phyloP scores from a whole-genome alignment of 2,888 invertebrate species.

The Heliconius cydno region DNA sequence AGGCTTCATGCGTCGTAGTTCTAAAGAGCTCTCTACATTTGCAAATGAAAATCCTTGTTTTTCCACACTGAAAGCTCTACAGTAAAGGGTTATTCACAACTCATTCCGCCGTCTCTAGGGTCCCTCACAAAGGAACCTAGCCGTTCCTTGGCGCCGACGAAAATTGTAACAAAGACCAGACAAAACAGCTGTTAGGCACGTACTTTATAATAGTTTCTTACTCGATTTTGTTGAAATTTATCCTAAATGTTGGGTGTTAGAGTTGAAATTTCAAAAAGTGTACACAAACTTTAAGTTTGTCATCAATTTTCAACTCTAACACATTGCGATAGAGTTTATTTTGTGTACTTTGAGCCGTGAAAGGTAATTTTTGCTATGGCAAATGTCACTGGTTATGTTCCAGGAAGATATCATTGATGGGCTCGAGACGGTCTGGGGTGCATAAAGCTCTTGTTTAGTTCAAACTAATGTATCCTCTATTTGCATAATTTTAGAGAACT shows the following conservation, averaged over 20 bases:
- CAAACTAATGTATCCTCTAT: conserved; percentile 24
- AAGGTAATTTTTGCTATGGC: conserved; percentile 48
- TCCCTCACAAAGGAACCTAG: conserved; percentile 44
- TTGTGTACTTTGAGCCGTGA: conserved; percentile 24
- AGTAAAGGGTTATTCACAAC: conserved; percentile 42
- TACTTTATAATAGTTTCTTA: conserved; percentile 48
- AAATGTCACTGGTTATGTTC: conserved; percentile 53
- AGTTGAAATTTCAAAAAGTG: conserved; percentile 25
- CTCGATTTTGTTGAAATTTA: conserved; percentile 38
- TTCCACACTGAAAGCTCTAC: conserved; percentile 38
- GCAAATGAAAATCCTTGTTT: conserved; percentile 44
- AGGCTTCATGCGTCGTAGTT: conserved; percentile 12
- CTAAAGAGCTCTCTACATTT: conserved; percentile 37
- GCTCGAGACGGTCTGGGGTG: conserved; percentile 61
- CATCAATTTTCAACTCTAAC: conserved; percentile 33
- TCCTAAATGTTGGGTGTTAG: conserved; percentile 34
- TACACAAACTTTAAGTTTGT: neutral
- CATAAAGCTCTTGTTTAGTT: conserved; percentile 52
- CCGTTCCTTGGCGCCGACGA: conserved; percentile 60
- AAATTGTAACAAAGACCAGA: conserved; percentile 69
- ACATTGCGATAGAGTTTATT: conserved; percentile 31
- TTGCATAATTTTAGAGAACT: conserved; percentile 5
- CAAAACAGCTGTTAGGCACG: conserved; percentile 76
- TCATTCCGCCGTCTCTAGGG: conserved; percentile 40
- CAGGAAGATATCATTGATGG: conserved; percentile 56